A percentile compares a stretch with the other conserved stretches of the same genome.
These are phyloP conservation scores for Hystrix brachyura DNA, from an alignment of 2,113 vertebrate species.

Conservation along the genomic window DNA sequence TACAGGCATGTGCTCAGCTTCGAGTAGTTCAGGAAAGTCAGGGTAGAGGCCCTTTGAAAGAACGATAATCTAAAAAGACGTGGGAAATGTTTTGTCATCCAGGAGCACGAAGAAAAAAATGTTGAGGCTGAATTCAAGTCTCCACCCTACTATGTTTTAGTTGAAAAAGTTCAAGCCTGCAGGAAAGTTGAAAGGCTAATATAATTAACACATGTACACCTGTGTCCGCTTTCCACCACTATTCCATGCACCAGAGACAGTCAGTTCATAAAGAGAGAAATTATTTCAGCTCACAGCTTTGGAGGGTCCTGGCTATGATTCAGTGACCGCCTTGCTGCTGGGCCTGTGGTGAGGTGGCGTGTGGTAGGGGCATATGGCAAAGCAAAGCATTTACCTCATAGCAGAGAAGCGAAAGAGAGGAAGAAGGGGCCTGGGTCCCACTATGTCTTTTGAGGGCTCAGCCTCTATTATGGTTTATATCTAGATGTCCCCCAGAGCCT, in stretches of 20 bases:
- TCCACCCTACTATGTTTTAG: background rate
- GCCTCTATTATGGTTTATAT: background rate
- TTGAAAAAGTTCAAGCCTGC: background rate
- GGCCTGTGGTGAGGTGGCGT: background rate
- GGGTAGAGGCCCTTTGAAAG: background rate
- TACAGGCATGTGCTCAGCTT: background rate
- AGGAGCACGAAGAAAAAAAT: background rate
- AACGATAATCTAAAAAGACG: slow-evolving; percentile 50
- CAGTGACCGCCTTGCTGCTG: background rate
- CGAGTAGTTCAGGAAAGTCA: background rate
- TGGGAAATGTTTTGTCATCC: background rate
- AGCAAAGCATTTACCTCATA: background rate
- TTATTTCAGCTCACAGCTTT: background rate
- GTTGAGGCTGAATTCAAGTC: background rate
- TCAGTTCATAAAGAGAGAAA: background rate
- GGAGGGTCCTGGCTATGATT: background rate
- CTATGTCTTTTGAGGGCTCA: background rate
- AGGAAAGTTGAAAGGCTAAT: background rate
- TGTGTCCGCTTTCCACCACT: background rate
- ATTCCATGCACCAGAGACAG: background rate
- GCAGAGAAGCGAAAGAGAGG: background rate
- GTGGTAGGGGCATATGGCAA: background rate
- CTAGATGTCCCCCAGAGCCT: background rate
- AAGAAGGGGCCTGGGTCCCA: background rate
- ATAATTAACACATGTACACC: background rate